Conservation (phyloP, 1,140 invertebrate genomes). For the Leucophenga varia region DNA sequence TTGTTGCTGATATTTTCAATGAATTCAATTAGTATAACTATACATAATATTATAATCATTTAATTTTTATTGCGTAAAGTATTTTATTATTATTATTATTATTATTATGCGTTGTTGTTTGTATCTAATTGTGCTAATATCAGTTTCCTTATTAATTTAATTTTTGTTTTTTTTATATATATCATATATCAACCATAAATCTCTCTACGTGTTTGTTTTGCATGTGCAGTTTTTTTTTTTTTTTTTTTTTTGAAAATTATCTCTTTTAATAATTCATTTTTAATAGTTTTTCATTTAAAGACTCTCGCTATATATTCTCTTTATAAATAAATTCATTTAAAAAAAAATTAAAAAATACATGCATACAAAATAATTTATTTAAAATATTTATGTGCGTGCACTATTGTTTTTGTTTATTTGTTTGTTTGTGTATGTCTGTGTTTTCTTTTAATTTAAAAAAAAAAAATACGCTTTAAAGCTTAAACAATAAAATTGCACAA, state of each 20-base stretch:
- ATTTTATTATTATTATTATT: not conserved
- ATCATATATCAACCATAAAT: no score
- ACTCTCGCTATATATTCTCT: conserved; percentile 3
- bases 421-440: no score
- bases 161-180: not conserved
- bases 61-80: conserved; percentile 1
- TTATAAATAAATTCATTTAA: no score
- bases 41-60: conserved; percentile 2
- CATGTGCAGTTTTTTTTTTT: conserved; percentile 38
- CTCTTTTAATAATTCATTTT: conserved; percentile 1
- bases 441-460: no score
- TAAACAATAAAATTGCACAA: no score
- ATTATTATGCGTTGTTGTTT: not conserved
- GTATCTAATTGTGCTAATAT: not conserved
- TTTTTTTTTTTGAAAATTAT: conserved; percentile 3
- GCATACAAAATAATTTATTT: no score
- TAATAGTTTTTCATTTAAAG: not conserved
- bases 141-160: not conserved
- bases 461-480: no score
- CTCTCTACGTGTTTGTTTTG: conserved; percentile 49
- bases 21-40: not conserved
- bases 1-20: conserved; percentile 12
- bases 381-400: no score
- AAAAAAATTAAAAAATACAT: conserved; percentile 4
- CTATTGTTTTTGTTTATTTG: no score